Base-by-base conservation (phyloP, 1,140 invertebrate species). In the Drosophila navojoa region DNA sequence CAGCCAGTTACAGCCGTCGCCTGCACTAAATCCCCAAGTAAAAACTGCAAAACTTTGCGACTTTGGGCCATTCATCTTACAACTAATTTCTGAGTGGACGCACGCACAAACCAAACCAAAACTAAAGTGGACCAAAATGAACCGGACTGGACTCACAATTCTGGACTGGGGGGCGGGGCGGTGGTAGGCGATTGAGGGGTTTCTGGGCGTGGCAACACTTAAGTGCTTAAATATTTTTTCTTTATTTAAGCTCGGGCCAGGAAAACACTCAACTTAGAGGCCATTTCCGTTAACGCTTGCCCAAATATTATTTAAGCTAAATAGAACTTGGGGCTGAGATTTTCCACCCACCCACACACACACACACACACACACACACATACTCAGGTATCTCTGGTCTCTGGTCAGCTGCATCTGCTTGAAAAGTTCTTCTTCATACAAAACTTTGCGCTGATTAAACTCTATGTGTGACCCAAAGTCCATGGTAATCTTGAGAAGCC, bases 181-280 rank as follows among this genome's bases (percentile, higher is more conserved):
- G n/a, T n/a, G n/a, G n/a, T n/a, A n/a, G n/a, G 42, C 2, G 6
- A 15, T 2, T 2, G 7, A n/a, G 42, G 0, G 15, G 42, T 0
- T 32, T 0, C 6, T 7, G 42, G 13, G 15, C 52, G 45, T 40
- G 58, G 53, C 67, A 45, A 16, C 74, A 67, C 79, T 89, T 89
- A 87, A 89, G 85, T 89, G 84, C 84, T 87, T 87, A 84, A 87
- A 89, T 89, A 84, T 89, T 87, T 79, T 79, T 84, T 77, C 85
- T 89, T 87, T 82, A 76, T 87, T 71, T 71, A 77, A 66, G 62
- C 62, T 27, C 11, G 15, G 78, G 52, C 53, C 59, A 54, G 75
- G 42, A 76, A 81, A 76, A 76, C 81, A 81, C 78, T 84, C 70
- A 66, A 89, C 73, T 89, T 89, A 89, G 84, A 89, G 84, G 84